These are phyloP conservation scores for Chrosomus eos DNA, from an alignment of 2,797 vertebrate species.

Conservation along the genomic window DNA sequence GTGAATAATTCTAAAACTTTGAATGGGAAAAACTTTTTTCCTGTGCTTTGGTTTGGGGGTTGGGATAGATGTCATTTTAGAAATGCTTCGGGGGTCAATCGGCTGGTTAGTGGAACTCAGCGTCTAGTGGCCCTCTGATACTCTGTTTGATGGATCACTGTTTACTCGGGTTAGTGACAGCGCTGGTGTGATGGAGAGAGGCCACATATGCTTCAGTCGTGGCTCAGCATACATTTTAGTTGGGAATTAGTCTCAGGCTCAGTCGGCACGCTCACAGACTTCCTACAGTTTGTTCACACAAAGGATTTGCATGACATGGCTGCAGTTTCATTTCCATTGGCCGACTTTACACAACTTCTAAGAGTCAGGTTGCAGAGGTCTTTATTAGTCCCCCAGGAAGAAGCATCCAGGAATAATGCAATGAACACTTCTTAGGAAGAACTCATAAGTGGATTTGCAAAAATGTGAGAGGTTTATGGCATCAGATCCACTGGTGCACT, in stretches of 20 bases:
- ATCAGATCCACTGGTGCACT: background rate
- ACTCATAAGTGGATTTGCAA: background rate
- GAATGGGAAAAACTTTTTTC: background rate
- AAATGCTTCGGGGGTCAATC: background rate
- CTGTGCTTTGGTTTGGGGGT: background rate
- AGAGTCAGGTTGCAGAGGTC: background rate
- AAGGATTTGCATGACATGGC: background rate
- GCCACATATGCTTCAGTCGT: slow-evolving; percentile 18
- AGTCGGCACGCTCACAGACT: background rate
- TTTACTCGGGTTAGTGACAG: slow-evolving; percentile 1
- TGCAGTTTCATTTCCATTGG: background rate
- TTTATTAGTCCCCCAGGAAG: background rate
- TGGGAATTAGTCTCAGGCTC: background rate
- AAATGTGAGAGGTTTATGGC: too few species aligned
- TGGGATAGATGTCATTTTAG: background rate
- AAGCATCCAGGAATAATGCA: background rate
- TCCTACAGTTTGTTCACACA: background rate
- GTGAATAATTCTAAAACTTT: background rate
- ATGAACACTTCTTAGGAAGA: background rate
- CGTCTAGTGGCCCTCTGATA: background rate
- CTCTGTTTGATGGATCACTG: slow-evolving; percentile 35
- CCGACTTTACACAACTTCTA: background rate
- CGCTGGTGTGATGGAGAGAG: slow-evolving; percentile 9
- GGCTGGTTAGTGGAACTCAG: slow-evolving; percentile 7
- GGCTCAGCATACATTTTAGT: slow-evolving; percentile 3